phyloP scores from a whole-genome alignment of 2,797 vertebrate species.

The Manis pentadactyla region DNA sequence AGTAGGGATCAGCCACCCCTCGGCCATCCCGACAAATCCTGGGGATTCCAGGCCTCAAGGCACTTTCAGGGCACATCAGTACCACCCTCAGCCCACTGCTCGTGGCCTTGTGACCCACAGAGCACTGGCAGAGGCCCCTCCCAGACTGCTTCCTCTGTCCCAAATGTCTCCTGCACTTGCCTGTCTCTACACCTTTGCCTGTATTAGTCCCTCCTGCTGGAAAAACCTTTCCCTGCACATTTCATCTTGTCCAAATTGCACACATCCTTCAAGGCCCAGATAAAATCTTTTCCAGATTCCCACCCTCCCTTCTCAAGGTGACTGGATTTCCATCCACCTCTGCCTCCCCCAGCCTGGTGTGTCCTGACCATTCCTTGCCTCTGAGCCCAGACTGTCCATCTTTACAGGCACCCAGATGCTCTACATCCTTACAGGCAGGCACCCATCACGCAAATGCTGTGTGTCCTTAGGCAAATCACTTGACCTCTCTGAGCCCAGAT shows the following conservation, averaged over 20 bases:
- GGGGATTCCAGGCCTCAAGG: background rate
- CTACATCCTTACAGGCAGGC: too few relatives aligned
- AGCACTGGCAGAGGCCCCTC: background rate
- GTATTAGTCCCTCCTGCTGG: background rate
- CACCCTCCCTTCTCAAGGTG: background rate
- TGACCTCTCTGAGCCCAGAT: background rate
- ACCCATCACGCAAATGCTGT: background rate
- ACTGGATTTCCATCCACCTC: background rate
- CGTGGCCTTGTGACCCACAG: background rate
- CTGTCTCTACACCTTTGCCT: background rate
- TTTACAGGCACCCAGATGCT: background rate
- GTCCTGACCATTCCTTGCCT: background rate
- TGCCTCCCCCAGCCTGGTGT: background rate
- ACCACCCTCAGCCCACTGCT: background rate
- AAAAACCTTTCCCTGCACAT: constrained; percentile 5
- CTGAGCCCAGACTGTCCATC: background rate
- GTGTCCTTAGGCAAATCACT: background rate
- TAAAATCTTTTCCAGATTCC: background rate
- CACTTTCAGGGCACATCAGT: background rate
- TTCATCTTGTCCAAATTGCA: background rate
- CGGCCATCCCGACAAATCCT: background rate
- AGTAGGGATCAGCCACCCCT: too few relatives aligned
- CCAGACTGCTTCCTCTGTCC: background rate
- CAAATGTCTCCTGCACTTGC: background rate
- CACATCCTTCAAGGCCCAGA: background rate